Evolutionary conservation across 1,140 invertebrate genomes (phyloP).

Genomic region (Ips typographus): DNA sequence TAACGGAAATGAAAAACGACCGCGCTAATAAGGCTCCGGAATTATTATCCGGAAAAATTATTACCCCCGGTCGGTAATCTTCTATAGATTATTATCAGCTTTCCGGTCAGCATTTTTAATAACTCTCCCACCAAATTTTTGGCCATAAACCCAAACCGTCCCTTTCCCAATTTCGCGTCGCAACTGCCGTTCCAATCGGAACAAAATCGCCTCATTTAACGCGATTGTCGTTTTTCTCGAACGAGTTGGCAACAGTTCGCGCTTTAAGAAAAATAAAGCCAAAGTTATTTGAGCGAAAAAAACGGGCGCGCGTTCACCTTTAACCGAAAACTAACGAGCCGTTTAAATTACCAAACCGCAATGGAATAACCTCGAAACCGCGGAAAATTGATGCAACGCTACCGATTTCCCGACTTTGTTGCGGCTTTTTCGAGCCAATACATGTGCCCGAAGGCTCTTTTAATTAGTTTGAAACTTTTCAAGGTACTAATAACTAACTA

Average conservation of each 20-base stretch:
- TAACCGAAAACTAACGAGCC: slow-evolving; percentile 13
- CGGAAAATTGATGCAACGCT: background rate
- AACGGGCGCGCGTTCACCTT: background rate
- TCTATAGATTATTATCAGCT: slow-evolving; percentile 12
- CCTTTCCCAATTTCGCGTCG: background rate
- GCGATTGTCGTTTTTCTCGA: background rate
- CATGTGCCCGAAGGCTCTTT: too few relatives aligned
- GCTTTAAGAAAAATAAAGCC: background rate
- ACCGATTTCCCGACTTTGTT: too few relatives aligned
- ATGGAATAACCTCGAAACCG: slow-evolving; percentile 7
- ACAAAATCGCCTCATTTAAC: background rate
- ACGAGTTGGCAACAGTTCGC: background rate
- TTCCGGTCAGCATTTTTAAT: slow-evolving; percentile 7
- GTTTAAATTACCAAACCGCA: slow-evolving; percentile 13
- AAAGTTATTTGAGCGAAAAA: background rate
- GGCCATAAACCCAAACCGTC: background rate
- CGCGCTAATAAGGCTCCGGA: slow-evolving; percentile 7
- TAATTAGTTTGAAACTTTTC: too few relatives aligned
- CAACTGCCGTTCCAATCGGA: background rate
- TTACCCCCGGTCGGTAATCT: slow-evolving; percentile 8
- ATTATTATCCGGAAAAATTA: slow-evolving; percentile 16
- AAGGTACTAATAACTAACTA: too few relatives aligned
- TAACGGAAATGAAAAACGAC: slow-evolving; percentile 10
- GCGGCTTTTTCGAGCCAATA: too few relatives aligned
- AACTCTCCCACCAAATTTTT: background rate